These are phyloP conservation scores for Eupithecia insigniata DNA, from an alignment of 2,888 invertebrate genomes.

Conservation along the genomic window DNA sequence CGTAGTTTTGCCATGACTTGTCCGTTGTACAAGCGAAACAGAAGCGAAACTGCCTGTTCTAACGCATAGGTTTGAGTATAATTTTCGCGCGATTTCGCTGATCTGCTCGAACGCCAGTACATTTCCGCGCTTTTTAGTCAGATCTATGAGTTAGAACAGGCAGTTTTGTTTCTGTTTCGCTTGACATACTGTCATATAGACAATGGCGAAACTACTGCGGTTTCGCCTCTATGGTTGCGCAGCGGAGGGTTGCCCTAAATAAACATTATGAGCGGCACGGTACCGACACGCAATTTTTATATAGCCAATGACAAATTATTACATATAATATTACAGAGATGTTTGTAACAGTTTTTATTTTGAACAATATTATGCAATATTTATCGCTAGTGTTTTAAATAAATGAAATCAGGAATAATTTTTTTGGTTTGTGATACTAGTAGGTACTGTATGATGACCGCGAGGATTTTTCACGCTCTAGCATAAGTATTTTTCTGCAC, in stretches of 20 bases:
- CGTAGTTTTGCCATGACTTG: neutral
- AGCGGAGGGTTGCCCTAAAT: neutral
- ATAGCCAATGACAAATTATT: neutral
- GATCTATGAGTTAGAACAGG: neutral
- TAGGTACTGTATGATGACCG: neutral
- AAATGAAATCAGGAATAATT: constrained; percentile 21
- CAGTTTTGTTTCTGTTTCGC: neutral
- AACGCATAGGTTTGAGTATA: neutral
- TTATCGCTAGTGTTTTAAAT: constrained; percentile 8
- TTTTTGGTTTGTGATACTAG: constrained; percentile 6
- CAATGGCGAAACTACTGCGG: neutral
- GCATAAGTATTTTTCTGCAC: neutral
- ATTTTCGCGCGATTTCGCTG: neutral
- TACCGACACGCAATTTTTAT: neutral
- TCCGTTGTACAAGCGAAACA: too few relatives aligned
- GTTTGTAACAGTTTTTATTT: constrained; percentile 32
- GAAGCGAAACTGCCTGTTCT: neutral
- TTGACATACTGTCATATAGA: neutral
- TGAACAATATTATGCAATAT: constrained; percentile 33
- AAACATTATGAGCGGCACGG: neutral
- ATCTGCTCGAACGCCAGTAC: neutral
- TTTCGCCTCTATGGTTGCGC: neutral
- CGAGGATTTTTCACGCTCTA: neutral
- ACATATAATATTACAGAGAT: neutral
- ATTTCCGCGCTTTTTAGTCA: neutral